Evolutionary conservation across 1,140 invertebrate species (phyloP).

Genomic region (Drusus annulatus): DNA sequence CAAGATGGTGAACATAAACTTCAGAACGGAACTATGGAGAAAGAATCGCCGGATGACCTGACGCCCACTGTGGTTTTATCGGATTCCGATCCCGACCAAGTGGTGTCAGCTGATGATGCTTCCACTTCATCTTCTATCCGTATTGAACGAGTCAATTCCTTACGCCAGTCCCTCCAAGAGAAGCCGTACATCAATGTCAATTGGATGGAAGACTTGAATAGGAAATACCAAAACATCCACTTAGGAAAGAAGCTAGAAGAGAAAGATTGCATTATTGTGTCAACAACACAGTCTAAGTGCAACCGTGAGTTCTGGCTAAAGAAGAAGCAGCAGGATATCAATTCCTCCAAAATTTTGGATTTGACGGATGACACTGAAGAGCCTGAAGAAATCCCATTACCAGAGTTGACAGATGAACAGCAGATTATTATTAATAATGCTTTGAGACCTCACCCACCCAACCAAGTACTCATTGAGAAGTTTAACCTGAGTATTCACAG

Average conservation of each 20-base stretch:
- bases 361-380: conserved; percentile 61
- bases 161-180: conserved; percentile 63
- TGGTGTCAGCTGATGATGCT: conserved; percentile 63
- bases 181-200: conserved; percentile 61
- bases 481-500: conserved; percentile 75
- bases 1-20: conserved; percentile 3
- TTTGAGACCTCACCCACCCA: conserved; percentile 66
- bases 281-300: conserved; percentile 67
- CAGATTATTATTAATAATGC: conserved; percentile 69
- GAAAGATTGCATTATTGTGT: conserved; percentile 63
- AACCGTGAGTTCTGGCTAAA: conserved; percentile 64
- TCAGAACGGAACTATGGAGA: conserved; percentile 29
- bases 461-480: conserved; percentile 73
- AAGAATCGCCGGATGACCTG: conserved; percentile 62
- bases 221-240: conserved; percentile 66
- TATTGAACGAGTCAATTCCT: conserved; percentile 65
- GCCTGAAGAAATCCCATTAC: conserved; percentile 67
- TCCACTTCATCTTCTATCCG: conserved; percentile 65
- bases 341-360: conserved; percentile 63
- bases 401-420: conserved; percentile 71
- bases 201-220: conserved; percentile 65
- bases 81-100: conserved; percentile 67
- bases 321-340: conserved; percentile 66
- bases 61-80: conserved; percentile 68
- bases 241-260: conserved; percentile 64